Evolutionary conservation across 1,140 invertebrate species (phyloP), one percentile per base, ranked within the genome.

Genomic region (Aphis gossypii): DNA sequence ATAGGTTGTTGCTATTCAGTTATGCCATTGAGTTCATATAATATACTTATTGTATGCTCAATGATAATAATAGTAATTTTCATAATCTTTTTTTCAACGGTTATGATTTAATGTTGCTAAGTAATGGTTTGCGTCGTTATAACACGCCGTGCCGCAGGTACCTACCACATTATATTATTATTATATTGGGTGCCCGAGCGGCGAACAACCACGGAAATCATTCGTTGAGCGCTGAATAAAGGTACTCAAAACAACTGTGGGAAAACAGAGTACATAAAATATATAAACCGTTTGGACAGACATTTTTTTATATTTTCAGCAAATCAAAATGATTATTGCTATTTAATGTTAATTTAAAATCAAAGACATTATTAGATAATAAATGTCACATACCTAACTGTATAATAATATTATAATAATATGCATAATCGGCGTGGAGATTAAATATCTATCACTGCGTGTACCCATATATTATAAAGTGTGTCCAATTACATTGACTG

Each of bases 31-130:
- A 76, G 30, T 76, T n/a, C 14, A n/a, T 18, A n/a, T n/a, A n/a
- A 35, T n/a, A 76, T 76, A 76, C 60, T n/a, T 76, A 76, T 76
- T 76, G 60, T 76, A n/a, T n/a, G 5, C 60, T 76, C 60, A 76
- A 76, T 76, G 60, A 76, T 76, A 76, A 76, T 76, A 14, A 76
- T 76, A 76, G 60, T 76, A 76, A 76, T 76, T 76, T 76, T 76
- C 60, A n/a, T 76, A 76, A 76, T 76, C 60, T 76, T 76, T 76
- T 68, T 76, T 76, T 76, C 60, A 76, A 76, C 60, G n/a, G 60
- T 76, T 76, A 76, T 76, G 60, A 76, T 76, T 76, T 76, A 76
- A 76, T 76, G 60, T 76, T 76, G 60, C 60, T 76, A 76, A 76
- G 60, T 76, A 76, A 76, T 76, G 60, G 60, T 76, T 76, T 76